Conservation (phyloP, 1,140 invertebrate genomes). For the Sipha flava region DNA sequence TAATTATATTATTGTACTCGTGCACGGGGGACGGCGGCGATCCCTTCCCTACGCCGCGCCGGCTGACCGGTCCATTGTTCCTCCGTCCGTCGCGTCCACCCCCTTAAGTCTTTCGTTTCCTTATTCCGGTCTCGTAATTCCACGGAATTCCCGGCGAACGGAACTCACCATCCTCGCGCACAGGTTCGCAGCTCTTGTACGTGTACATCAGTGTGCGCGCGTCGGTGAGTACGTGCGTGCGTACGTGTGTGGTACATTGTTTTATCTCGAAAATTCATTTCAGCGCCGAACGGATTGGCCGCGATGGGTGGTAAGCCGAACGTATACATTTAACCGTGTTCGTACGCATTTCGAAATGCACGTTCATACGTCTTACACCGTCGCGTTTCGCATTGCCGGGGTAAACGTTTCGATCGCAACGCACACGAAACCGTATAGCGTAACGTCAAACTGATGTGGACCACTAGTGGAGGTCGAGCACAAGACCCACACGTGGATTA, state of each 20-base stretch:
- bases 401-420: too few species aligned
- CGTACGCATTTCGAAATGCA: background rate
- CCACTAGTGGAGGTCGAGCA: too few species aligned
- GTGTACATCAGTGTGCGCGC: too few species aligned
- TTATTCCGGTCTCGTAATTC: slow-evolving; percentile 29
- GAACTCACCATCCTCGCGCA: slow-evolving; percentile 3
- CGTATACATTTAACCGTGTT: background rate
- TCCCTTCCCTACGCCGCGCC: background rate
- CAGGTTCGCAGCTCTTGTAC: background rate
- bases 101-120: slow-evolving; percentile 30
- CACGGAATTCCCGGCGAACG: slow-evolving; percentile 12
- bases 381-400: too few species aligned
- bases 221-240: too few species aligned
- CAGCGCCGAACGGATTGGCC: background rate
- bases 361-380: too few species aligned
- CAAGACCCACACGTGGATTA: too few species aligned
- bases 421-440: too few species aligned
- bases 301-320: background rate
- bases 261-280: slow-evolving; percentile 16
- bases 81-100: background rate
- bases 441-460: too few species aligned
- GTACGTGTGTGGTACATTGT: background rate
- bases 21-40: background rate
- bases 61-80: slow-evolving; percentile 27
- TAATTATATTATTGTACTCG: slow-evolving; percentile 21